Percentiles rank a stretch among this genome's conserved stretches.
phyloP scores from a whole-genome alignment of 2,797 vertebrate genomes.

The Phrynocephalus guinanensis region DNA sequence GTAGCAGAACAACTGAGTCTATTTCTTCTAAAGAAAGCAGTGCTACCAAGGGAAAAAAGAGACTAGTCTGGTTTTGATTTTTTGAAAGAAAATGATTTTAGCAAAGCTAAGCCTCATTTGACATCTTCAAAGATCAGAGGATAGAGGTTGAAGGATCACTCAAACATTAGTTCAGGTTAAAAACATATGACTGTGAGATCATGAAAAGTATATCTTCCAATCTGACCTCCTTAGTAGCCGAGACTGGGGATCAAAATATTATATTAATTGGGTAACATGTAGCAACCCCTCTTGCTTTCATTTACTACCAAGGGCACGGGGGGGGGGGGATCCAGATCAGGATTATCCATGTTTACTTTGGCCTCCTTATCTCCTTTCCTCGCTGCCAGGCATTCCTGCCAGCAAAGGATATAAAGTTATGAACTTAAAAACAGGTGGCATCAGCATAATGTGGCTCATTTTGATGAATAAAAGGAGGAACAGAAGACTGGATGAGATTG shows the following conservation, averaged over 20 bases:
- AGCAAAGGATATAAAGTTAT: no score
- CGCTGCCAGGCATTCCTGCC: no score
- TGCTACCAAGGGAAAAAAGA: not conserved
- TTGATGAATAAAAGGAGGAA: no score
- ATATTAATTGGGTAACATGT: not conserved
- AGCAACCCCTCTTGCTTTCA: not conserved
- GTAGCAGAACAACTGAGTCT: not conserved
- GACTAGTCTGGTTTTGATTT: not conserved
- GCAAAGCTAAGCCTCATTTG: not conserved
- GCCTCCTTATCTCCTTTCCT: not conserved
- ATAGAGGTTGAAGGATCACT: not conserved
- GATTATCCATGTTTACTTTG: not conserved
- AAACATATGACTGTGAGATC: not conserved
- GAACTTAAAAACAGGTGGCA: no score
- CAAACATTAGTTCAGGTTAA: not conserved
- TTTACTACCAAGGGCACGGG: not conserved
- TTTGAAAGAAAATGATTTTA: slow-evolving; percentile 16
- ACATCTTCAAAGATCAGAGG: not conserved
- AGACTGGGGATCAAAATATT: not conserved
- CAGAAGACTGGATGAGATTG: no score
- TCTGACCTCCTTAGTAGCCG: not conserved
- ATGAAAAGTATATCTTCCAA: not conserved
- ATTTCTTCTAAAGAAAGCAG: not conserved
- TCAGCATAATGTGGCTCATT: no score
- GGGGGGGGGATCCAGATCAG: not conserved